A percentile compares a stretch with the other conserved stretches of the same genome.
These are phyloP conservation scores for Clistopyga incitator DNA, from an alignment of 2,888 invertebrate species.

Conservation along the genomic window DNA sequence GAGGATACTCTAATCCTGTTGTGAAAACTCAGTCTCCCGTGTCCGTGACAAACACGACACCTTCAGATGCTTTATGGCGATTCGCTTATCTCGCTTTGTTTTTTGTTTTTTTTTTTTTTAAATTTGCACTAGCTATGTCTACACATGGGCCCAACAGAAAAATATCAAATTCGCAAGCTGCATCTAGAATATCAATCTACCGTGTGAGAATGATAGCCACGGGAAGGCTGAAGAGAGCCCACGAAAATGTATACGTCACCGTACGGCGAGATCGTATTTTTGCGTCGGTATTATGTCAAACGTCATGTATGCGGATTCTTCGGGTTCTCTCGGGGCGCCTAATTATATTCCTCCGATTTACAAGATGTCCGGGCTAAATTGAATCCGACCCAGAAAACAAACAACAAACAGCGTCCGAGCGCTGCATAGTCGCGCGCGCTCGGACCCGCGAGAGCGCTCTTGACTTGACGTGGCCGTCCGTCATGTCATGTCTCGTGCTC, in stretches of 20 bases:
- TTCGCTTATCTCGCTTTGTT: conserved; percentile 59
- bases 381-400: conserved; percentile 80
- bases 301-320: conserved; percentile 74
- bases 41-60: conserved; percentile 81
- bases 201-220: conserved; percentile 45
- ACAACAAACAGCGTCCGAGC: conserved; percentile 66
- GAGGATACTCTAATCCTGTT: conserved; percentile 79
- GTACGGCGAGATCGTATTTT: conserved; percentile 66
- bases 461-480: conserved; percentile 80
- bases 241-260: conserved; percentile 35
- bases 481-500: conserved; percentile 72
- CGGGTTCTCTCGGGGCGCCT: conserved; percentile 71
- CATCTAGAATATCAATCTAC: conserved; percentile 21
- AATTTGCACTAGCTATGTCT: neutral
- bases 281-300: conserved; percentile 74
- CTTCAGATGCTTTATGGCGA: conserved; percentile 76
- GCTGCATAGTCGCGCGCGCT: conserved; percentile 67
- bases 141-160: neutral
- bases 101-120: conserved; percentile 14
- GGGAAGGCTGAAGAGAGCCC: conserved; percentile 8
- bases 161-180: conserved; percentile 29
- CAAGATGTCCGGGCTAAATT: conserved; percentile 79
- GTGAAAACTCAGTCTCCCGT: conserved; percentile 79
- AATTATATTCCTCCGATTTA: conserved; percentile 79
- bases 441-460: conserved; percentile 61